phyloP scores from a whole-genome alignment of 2,888 invertebrate species.

The Hedychridium roseum region DNA sequence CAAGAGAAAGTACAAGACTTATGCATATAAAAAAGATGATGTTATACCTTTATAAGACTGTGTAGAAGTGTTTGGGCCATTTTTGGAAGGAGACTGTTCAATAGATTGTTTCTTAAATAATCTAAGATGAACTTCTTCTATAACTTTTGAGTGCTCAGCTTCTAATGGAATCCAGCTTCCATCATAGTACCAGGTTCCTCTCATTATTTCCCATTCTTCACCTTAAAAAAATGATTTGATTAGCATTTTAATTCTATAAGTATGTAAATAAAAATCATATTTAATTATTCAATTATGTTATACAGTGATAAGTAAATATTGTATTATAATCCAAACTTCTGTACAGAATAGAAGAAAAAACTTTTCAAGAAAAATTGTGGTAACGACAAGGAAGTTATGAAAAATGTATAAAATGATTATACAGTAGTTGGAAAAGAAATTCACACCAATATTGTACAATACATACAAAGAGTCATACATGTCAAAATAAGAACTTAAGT shows the following conservation, averaged over 20 bases:
- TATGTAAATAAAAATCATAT: background rate
- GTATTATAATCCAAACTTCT: too few relatives aligned
- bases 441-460: background rate
- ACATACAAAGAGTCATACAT: background rate
- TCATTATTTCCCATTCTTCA: slow-evolving; percentile 67
- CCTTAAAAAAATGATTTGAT: slow-evolving; percentile 53
- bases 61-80: slow-evolving; percentile 46
- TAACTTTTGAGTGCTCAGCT: slow-evolving; percentile 66
- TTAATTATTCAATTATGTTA: background rate
- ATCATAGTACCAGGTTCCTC: slow-evolving; percentile 75
- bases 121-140: slow-evolving; percentile 71
- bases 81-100: slow-evolving; percentile 43
- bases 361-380: background rate
- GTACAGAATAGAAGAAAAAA: too few relatives aligned
- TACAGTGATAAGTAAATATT: too few relatives aligned
- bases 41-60: slow-evolving; percentile 56
- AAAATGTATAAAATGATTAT: slow-evolving; percentile 1
- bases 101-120: slow-evolving; percentile 63
- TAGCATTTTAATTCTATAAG: background rate
- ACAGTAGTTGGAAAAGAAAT: background rate
- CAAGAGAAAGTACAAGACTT: too few relatives aligned
- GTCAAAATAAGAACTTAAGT: slow-evolving; percentile 8
- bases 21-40: slow-evolving; percentile 6
- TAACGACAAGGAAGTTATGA: slow-evolving; percentile 8
- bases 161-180: slow-evolving; percentile 73